Base-by-base conservation (phyloP, 2,888 invertebrate species). In the Liopterus haemorrhoidalis region DNA sequence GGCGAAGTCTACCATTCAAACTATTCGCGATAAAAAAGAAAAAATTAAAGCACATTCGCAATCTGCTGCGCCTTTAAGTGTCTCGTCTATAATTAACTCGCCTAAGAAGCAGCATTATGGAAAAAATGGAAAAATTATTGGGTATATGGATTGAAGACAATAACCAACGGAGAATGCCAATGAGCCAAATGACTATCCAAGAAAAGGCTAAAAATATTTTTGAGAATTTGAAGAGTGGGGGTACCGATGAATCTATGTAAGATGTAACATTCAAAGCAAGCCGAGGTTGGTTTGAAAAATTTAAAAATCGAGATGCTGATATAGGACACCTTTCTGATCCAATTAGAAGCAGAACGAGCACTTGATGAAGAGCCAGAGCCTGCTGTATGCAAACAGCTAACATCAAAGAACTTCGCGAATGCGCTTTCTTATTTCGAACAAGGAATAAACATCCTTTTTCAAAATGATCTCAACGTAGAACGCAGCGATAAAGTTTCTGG, bases 201-300 rank as follows among this genome's bases (percentile, higher is more conserved):
- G 53, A 54, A 53, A 52, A 54, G 44, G 53, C 54, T 37, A 37
- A 30, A 52, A 53, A 37, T 48, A 52, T 52, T 48, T 54, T 55
- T 49, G 49, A 51, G 49, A 48, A 51, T 28, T 47, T 49, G 41
- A 54, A 55, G 42, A 48, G 48, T 46, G 54, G 45, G 30, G 49
- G 46, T 45, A 47, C 49, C 32, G 14, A 38, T 24, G 22, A 38
- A 14, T 2, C 4, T 27, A n/a, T 9, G 3, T 19, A 19, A 3
- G 12, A 9, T 12, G 4, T 19, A n/a, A 20, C 21, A 8, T 49
- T 46, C 42, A 41, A 37, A 36, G 46, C 41, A 48, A 44, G 49
- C 33, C 40, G 39, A 44, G 43, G 43, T 35, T 39, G 47, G 49
- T 49, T 49, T 43, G 48, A 49, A 39, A 43, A 40, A 39, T 48